phyloP scores from a whole-genome alignment of 2,888 invertebrate species.

The Atethmia centrago region DNA sequence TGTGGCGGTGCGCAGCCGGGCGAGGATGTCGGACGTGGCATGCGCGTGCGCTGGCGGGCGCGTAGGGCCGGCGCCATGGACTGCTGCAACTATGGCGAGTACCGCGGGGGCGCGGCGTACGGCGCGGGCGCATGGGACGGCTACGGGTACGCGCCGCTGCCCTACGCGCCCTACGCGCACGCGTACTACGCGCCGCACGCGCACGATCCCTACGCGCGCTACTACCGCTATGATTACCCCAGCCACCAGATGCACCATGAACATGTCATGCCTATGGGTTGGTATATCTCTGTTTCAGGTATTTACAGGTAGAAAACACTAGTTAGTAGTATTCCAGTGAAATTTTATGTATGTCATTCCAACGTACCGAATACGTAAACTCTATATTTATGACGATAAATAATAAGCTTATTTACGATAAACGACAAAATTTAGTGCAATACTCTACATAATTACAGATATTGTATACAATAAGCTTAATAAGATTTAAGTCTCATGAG shows the following conservation, averaged over 20 bases:
- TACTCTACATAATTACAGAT: background rate
- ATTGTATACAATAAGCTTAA: background rate
- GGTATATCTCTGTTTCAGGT: slow-evolving; percentile 67
- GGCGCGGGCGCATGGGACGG: slow-evolving; percentile 80
- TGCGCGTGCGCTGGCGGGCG: slow-evolving; percentile 80
- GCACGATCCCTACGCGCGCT: slow-evolving; percentile 87
- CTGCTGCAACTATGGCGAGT: slow-evolving; percentile 89
- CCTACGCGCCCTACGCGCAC: slow-evolving; percentile 78
- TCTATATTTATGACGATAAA: background rate
- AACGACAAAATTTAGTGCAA: background rate
- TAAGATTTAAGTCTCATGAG: background rate
- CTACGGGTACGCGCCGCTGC: slow-evolving; percentile 79
- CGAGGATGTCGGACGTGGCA: slow-evolving; percentile 73
- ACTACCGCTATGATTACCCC: slow-evolving; percentile 88
- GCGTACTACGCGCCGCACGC: slow-evolving; percentile 82
- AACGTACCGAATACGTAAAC: slow-evolving; percentile 1
- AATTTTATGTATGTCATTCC: slow-evolving; percentile 8
- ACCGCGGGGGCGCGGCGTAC: slow-evolving; percentile 83
- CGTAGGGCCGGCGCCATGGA: slow-evolving; percentile 85
- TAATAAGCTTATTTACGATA: background rate
- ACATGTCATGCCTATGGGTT: slow-evolving; percentile 87
- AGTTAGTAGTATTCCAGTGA: background rate
- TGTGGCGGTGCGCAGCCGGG: slow-evolving; percentile 78
- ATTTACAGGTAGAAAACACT: slow-evolving; percentile 13
- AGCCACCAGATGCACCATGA: slow-evolving; percentile 85